Evolutionary conservation across 2,113 vertebrate species (phyloP), one percentile per base, ranked within the genome.

Genomic region (Coregonus clupeaformis): DNA sequence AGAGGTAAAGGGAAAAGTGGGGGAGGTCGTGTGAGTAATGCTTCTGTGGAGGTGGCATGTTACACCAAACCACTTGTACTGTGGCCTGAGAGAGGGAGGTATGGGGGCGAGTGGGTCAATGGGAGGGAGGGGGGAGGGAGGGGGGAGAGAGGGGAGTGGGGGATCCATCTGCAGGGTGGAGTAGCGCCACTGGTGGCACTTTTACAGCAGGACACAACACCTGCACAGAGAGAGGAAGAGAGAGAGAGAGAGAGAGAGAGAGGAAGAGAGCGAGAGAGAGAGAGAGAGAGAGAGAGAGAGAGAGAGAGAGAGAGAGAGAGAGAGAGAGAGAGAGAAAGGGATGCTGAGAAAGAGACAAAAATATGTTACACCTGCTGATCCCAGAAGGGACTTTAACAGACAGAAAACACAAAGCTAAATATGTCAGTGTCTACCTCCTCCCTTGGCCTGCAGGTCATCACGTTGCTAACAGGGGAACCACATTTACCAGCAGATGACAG

Each of bases 21-120:
- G 59, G 68, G 49, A 47, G 67, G 60, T 25, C 42, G 80, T 62
- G 69, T 84, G 82, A 87, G 76, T 84, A 80, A 89, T 82, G 82
- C 76, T 78, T 68, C 66, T 24, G 72, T 60, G 59, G 81, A 90
- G 81, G 88, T 83, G 76, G 77, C 64, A 32, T 75, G 86, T 87
- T 73, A 80, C 68, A 81, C 68, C 76, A 76, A 66, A 65, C 49
- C 72, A 11, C 74, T 3, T 27, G 12, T 9, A 68, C 66, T 68
- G 24, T 24, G 24, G 24, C 9, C 29, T 67, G 77, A 84, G 49
- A 42, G 30, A 73, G 29, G 66, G 32, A 42, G 30, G 20, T 22
- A 13, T 6, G 22, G 1, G 16, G 6, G 24, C 1, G 49, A 55
- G 13, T 18, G 25, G 25, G 49, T 52, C 2, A 20, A 16, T 2